Evolutionary conservation across 2,113 vertebrate genomes (phyloP).

Genomic region (Pungitius pungitius): DNA sequence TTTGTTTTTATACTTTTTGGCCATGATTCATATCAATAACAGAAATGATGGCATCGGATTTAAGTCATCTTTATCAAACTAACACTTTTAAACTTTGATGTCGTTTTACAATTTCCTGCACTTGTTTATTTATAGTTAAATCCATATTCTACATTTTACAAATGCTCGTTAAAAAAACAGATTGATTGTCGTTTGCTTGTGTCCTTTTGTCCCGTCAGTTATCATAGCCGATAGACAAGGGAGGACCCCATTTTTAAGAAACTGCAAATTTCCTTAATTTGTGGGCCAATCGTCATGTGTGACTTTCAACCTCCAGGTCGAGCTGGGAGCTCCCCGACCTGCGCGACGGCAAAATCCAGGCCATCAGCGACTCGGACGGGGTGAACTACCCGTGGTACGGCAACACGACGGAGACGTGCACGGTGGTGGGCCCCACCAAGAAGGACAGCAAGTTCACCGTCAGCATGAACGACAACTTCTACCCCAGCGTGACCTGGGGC

Average conservation of each 20-base stretch:
- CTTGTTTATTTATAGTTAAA: not conserved
- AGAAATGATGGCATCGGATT: not conserved
- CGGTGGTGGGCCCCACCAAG: slow-evolving; percentile 91
- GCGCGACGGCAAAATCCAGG: slow-evolving; percentile 88
- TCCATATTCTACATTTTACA: not conserved
- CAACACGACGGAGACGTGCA: slow-evolving; percentile 96
- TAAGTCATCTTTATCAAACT: not conserved
- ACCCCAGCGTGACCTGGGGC: slow-evolving; percentile 98
- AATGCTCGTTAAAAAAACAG: not conserved
- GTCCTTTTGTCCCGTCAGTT: not conserved
- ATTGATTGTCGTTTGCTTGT: not conserved
- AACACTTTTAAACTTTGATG: not conserved
- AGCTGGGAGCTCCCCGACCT: slow-evolving; percentile 98
- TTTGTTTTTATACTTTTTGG: not conserved
- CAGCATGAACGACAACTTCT: slow-evolving; percentile 99
- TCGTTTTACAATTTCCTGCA: not conserved
- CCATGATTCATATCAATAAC: not conserved
- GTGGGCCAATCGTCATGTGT: slow-evolving; percentile 19
- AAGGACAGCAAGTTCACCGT: slow-evolving; percentile 92
- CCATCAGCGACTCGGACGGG: slow-evolving; percentile 96
- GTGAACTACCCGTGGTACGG: slow-evolving; percentile 99
- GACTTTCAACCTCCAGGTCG: slow-evolving; percentile 82
- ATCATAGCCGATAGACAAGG: not conserved
- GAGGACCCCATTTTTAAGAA: not conserved
- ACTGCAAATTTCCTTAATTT: not conserved